A percentile compares a stretch with the other conserved stretches of the same genome.
These are phyloP conservation scores for Glaucomys volans DNA, from an alignment of 2,113 vertebrate genomes.

Conservation along the genomic window DNA sequence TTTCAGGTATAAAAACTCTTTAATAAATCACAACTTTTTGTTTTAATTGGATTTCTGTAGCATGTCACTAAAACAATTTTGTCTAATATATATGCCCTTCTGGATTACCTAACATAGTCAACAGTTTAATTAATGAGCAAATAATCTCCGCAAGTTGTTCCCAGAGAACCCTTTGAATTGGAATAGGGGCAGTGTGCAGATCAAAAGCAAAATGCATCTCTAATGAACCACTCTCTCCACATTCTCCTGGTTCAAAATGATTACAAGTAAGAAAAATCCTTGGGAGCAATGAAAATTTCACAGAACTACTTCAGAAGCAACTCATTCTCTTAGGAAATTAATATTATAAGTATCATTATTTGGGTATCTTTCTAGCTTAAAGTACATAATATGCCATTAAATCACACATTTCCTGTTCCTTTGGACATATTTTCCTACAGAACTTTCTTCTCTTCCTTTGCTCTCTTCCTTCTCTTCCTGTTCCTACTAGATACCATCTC, in stretches of 20 bases:
- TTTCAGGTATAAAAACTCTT: background rate
- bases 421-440: background rate
- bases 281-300: background rate
- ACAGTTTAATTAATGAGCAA: background rate
- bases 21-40: background rate
- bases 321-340: background rate
- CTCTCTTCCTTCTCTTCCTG: background rate
- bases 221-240: background rate
- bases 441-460: background rate
- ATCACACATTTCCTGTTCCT: background rate
- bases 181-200: background rate
- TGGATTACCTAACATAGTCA: background rate
- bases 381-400: background rate
- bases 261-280: background rate
- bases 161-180: background rate
- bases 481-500: background rate
- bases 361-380: background rate
- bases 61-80: background rate
- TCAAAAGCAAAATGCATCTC: background rate
- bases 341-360: background rate
- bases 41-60: background rate
- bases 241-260: background rate
- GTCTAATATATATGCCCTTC: background rate
- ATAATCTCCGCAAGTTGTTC: background rate
- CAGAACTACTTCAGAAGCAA: background rate